Evolutionary conservation across 1,140 invertebrate genomes (phyloP).

Genomic region (Eupristina koningsbergeri): DNA sequence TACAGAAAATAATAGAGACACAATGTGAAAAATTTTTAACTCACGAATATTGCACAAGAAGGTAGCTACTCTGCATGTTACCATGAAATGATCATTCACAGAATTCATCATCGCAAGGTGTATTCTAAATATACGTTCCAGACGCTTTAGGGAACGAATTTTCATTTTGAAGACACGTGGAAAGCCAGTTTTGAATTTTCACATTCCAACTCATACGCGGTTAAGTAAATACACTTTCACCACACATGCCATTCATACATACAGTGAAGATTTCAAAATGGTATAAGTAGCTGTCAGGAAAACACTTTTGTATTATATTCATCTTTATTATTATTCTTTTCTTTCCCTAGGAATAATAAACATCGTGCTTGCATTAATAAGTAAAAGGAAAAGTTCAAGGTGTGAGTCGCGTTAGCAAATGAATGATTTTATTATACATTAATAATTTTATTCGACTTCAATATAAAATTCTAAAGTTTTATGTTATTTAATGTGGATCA

Average conservation of each 20-base stretch:
- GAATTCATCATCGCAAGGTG: background rate
- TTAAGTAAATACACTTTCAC: conserved; percentile 45
- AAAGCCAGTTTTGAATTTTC: conserved; percentile 24
- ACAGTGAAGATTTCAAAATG: conserved; percentile 26
- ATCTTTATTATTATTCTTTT: background rate
- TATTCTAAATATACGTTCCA: too few species aligned
- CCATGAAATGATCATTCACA: background rate
- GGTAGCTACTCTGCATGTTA: background rate
- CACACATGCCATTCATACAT: background rate
- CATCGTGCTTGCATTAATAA: too few species aligned
- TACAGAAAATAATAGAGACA: conserved; percentile 19
- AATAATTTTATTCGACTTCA: background rate
- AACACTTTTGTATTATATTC: too few species aligned
- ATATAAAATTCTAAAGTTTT: background rate
- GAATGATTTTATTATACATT: too few species aligned
- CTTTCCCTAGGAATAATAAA: too few species aligned
- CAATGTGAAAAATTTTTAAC: conserved; percentile 42
- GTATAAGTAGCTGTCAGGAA: background rate
- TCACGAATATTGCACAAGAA: conserved; percentile 8
- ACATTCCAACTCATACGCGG: background rate
- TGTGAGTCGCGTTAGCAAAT: too few species aligned
- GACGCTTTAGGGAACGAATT: conserved; percentile 6
- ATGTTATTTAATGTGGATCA: background rate
- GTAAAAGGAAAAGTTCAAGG: too few species aligned
- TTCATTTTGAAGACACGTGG: conserved; percentile 25